Evolutionary conservation across 2,113 vertebrate species (phyloP).

Genomic region (Halcyon senegalensis): DNA sequence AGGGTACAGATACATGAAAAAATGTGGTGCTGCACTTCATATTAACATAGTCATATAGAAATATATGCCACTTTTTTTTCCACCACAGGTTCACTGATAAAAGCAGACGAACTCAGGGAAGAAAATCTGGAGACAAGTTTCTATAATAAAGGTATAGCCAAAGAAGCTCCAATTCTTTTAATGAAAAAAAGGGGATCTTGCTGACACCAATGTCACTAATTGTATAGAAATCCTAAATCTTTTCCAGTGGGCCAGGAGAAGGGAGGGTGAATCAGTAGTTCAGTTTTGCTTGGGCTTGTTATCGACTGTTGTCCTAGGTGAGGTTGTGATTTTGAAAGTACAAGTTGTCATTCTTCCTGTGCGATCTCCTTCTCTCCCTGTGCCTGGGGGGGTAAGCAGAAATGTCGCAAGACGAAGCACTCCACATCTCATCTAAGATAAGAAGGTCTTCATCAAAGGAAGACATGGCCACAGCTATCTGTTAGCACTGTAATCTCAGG

Average conservation of each 20-base stretch:
- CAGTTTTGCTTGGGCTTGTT: slow-evolving; percentile 61
- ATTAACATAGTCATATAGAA: not conserved
- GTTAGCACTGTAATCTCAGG: not conserved
- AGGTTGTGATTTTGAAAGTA: slow-evolving; percentile 55
- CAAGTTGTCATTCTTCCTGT: slow-evolving; percentile 17
- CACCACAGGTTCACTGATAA: not conserved
- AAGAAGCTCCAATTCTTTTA: not conserved
- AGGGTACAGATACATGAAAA: not conserved
- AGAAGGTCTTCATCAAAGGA: slow-evolving; percentile 35
- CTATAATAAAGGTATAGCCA: not conserved
- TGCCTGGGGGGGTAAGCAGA: slow-evolving; percentile 14
- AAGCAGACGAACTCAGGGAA: not conserved
- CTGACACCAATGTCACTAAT: not conserved
- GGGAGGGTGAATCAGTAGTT: slow-evolving; percentile 34
- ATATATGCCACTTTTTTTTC: not conserved
- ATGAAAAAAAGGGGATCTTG: not conserved
- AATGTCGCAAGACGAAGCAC: slow-evolving; percentile 43
- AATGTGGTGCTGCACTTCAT: not conserved
- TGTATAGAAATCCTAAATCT: not conserved
- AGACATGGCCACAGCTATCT: not conserved
- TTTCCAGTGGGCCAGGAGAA: not conserved
- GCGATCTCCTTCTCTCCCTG: not conserved
- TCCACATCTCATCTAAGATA: slow-evolving; percentile 27
- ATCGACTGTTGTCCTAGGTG: slow-evolving; percentile 45
- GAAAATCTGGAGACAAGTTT: not conserved